phyloP scores from a whole-genome alignment of 2,113 vertebrate species.

The Pungitius pungitius region DNA sequence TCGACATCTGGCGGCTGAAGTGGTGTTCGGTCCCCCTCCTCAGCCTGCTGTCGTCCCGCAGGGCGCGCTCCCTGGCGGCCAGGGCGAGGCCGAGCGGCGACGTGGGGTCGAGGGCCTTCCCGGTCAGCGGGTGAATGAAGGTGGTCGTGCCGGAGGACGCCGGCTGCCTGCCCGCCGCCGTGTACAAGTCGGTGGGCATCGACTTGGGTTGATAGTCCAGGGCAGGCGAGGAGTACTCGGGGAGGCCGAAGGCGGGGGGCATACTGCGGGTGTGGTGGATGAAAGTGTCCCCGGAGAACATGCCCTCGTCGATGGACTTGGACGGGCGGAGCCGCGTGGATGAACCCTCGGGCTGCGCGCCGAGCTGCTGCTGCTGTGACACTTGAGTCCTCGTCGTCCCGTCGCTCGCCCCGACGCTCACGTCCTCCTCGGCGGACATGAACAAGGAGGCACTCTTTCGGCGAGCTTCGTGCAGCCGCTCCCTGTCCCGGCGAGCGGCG shows the following conservation, averaged over 20 bases:
- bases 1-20: constrained; percentile 78
- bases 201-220: constrained; percentile 83
- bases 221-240: constrained; percentile 80
- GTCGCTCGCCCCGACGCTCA: constrained; percentile 61
- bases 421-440: constrained; percentile 89
- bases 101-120: constrained; percentile 89
- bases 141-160: constrained; percentile 73
- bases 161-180: constrained; percentile 64
- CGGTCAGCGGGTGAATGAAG: constrained; percentile 91
- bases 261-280: constrained; percentile 87
- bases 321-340: constrained; percentile 86
- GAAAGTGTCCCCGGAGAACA: constrained; percentile 90
- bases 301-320: constrained; percentile 94
- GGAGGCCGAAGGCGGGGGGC: constrained; percentile 82
- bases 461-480: constrained; percentile 89
- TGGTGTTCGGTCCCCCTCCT: constrained; percentile 79
- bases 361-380: constrained; percentile 75
- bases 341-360: constrained; percentile 68
- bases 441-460: constrained; percentile 89
- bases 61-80: constrained; percentile 88
- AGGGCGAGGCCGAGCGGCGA: constrained; percentile 90
- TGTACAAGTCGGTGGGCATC: constrained; percentile 80
- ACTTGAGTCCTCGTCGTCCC: constrained; percentile 67
- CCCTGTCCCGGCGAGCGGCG: constrained; percentile 88
- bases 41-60: constrained; percentile 85